These are phyloP conservation scores for Drosophila hydei DNA, from an alignment of 1,140 invertebrate species.

Conservation along the genomic window DNA sequence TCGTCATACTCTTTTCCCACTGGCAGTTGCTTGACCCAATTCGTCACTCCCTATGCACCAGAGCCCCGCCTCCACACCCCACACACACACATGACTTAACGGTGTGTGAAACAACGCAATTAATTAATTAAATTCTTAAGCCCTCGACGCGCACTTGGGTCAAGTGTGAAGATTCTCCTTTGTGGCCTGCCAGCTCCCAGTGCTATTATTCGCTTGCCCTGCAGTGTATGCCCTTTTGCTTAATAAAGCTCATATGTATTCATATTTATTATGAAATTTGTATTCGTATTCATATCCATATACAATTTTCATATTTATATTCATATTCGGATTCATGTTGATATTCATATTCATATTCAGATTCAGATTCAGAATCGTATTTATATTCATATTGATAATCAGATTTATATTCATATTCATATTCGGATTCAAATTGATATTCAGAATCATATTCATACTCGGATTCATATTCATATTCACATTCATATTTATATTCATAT, in stretches of 20 bases:
- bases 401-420: no score
- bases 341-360: not conserved
- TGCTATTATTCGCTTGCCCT: conserved; percentile 4
- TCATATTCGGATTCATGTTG: not conserved
- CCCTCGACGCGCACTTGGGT: conserved; percentile 54
- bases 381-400: no score
- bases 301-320: not conserved
- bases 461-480: no score
- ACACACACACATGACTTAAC: conserved; percentile 15
- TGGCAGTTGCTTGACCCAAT: conserved; percentile 52
- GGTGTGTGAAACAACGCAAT: conserved; percentile 61
- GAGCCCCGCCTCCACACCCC: not conserved
- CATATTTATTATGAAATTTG: not conserved
- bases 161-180: conserved; percentile 69
- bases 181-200: conserved; percentile 39
- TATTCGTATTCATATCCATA: not conserved
- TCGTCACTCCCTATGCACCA: conserved; percentile 16
- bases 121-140: conserved; percentile 80
- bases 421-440: no score
- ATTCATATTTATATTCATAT: no score
- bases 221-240: conserved; percentile 11
- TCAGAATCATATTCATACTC: no score
- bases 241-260: not conserved
- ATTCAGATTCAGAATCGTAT: not conserved
- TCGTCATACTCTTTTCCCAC: not conserved